These are phyloP conservation scores for Jaculus jaculus DNA, from an alignment of 2,113 vertebrate genomes.

Conservation along the genomic window DNA sequence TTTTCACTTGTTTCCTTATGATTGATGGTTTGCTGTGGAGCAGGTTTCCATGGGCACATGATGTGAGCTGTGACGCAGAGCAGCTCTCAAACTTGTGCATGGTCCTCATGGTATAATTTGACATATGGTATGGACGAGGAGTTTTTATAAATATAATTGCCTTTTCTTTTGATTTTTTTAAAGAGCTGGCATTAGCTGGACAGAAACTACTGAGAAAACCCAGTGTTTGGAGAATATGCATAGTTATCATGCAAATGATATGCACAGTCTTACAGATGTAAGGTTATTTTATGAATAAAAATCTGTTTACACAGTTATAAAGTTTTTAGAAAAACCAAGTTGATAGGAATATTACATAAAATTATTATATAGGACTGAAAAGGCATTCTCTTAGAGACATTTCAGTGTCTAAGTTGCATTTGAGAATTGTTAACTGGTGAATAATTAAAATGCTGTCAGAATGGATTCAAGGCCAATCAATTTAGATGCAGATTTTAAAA, in stretches of 20 bases:
- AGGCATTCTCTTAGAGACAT: conserved; percentile 29
- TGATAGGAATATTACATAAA: conserved; percentile 61
- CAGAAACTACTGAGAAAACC: not conserved
- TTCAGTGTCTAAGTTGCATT: conserved; percentile 57
- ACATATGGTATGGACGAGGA: not conserved
- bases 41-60: not conserved
- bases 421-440: conserved; percentile 63
- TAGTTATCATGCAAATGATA: conserved; percentile 24
- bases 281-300: conserved; percentile 52
- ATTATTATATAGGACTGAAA: conserved; percentile 34
- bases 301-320: conserved; percentile 19
- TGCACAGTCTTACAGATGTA: not conserved
- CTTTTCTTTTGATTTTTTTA: not conserved
- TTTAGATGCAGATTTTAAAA: conserved; percentile 49
- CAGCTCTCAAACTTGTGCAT: not conserved
- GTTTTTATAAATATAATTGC: not conserved
- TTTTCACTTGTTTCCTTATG: not conserved
- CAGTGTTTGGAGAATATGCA: not conserved
- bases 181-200: not conserved
- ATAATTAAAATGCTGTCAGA: conserved; percentile 72
- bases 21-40: not conserved
- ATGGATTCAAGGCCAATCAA: conserved; percentile 56
- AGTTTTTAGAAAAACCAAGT: conserved; percentile 47
- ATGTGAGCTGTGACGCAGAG: not conserved
- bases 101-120: rapidly evolving